Percentiles rank a stretch among this genome's conserved stretches.
Conservation (phyloP, 92 coral and sea anemone species). For the Siderastrea siderea region DNA sequence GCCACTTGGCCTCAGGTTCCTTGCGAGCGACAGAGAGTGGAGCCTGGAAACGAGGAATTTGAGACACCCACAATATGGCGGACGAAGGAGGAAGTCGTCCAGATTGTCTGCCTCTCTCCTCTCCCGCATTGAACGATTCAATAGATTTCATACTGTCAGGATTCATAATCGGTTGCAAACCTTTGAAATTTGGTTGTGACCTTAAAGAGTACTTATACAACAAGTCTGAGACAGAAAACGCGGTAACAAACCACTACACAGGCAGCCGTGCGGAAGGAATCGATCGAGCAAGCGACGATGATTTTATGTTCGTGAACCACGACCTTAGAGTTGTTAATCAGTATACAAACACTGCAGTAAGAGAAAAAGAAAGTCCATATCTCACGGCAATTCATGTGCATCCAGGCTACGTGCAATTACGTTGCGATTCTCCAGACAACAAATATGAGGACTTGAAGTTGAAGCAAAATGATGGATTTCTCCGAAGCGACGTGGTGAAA, state of each 20-base stretch:
- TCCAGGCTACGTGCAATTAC: constrained; percentile 25
- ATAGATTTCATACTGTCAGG: constrained; percentile 17
- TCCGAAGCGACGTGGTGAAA: constrained; percentile 23
- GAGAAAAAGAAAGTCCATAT: constrained; percentile 6
- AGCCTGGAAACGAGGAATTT: not conserved
- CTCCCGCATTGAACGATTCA: constrained; percentile 18
- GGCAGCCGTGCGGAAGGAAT: constrained; percentile 19
- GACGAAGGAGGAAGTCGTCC: not conserved
- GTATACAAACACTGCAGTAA: not conserved
- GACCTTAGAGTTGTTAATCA: constrained; percentile 1
- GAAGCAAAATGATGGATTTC: constrained; percentile 24
- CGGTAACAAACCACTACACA: constrained; percentile 5
- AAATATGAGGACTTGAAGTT: not conserved
- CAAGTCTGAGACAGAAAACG: not conserved
- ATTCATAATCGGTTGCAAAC: constrained; percentile 3
- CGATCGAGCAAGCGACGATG: constrained; percentile 17
- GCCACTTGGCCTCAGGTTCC: no score
- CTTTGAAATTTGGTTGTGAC: constrained; percentile 8
- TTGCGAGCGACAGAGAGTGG: no score
- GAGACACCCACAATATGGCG: constrained; percentile 10
- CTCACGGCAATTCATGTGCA: constrained; percentile 4
- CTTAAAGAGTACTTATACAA: constrained; percentile 11
- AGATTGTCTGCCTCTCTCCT: constrained; percentile 1
- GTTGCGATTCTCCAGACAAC: not conserved
- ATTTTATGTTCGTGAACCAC: constrained; percentile 20